A percentile compares a stretch with the other conserved stretches of the same genome.
These are phyloP conservation scores for Halictus ligatus DNA, from an alignment of 2,888 invertebrate species.

Conservation along the genomic window DNA sequence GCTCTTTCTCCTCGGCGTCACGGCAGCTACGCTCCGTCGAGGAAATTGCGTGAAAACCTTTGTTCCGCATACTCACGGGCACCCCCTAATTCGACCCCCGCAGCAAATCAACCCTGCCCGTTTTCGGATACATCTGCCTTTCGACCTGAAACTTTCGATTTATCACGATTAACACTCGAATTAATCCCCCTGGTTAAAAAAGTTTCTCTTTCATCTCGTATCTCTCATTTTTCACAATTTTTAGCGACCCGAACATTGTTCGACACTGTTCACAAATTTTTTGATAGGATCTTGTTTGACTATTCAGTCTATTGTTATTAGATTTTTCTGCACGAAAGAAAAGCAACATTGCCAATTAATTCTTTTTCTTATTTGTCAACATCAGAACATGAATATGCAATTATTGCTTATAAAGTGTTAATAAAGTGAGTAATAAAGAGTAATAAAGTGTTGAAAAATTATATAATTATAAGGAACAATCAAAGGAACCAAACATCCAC, in stretches of 20 bases:
- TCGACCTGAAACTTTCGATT: background rate
- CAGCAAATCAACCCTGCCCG: slow-evolving; percentile 37
- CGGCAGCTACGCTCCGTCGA: slow-evolving; percentile 49
- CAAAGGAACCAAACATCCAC: no score
- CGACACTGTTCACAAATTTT: background rate
- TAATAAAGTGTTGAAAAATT: no score
- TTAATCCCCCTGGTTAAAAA: background rate
- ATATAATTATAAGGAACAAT: no score
- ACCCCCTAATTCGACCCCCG: slow-evolving; percentile 44
- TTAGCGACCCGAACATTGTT: background rate
- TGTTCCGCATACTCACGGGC: slow-evolving; percentile 40
- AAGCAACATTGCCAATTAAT: background rate
- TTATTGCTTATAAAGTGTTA: no score
- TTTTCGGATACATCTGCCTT: slow-evolving; percentile 10
- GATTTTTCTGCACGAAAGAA: background rate
- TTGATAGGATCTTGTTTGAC: no score
- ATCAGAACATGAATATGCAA: background rate
- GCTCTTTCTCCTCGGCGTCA: slow-evolving; percentile 78
- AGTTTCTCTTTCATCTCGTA: background rate
- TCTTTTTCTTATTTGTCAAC: background rate
- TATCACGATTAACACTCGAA: background rate
- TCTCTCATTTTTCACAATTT: background rate
- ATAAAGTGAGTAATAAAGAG: no score
- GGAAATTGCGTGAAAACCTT: slow-evolving; percentile 69
- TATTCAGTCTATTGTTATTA: background rate